Conservation (phyloP, 2,888 invertebrate species). For the Globia sparganii region DNA sequence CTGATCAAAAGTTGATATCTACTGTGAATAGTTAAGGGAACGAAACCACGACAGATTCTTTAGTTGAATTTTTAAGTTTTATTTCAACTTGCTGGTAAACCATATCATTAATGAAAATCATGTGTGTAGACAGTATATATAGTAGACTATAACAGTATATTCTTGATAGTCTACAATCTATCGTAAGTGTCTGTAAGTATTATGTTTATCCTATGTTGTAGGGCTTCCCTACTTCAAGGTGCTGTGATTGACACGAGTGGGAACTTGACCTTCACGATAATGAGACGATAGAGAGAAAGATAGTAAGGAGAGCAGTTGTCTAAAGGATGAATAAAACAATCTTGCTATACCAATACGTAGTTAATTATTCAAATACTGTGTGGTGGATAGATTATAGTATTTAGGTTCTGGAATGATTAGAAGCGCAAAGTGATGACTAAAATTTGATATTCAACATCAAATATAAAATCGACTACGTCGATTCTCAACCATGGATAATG, state of each 20-base stretch:
- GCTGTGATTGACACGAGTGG: constrained; percentile 22
- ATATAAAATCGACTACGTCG: constrained; percentile 70
- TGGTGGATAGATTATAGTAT: background rate
- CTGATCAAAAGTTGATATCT: background rate
- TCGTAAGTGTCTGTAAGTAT: constrained; percentile 3
- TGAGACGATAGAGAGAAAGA: background rate
- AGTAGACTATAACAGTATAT: constrained; percentile 24
- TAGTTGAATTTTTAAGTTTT: background rate
- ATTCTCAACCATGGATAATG: constrained; percentile 79
- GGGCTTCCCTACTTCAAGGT: constrained; percentile 46
- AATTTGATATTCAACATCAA: constrained; percentile 74
- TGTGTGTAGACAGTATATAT: background rate
- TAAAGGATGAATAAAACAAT: background rate
- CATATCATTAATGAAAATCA: background rate
- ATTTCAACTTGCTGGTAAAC: background rate
- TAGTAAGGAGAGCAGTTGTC: background rate
- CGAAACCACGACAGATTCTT: background rate
- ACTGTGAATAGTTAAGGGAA: background rate
- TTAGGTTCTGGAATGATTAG: constrained; percentile 82
- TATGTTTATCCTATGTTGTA: constrained; percentile 13
- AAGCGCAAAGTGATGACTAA: constrained; percentile 89
- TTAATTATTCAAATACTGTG: background rate
- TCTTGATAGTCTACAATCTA: background rate
- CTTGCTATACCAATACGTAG: background rate
- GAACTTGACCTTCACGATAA: constrained; percentile 25